Base-by-base conservation (phyloP, 2,113 vertebrate species). In the Oncorhynchus mykiss region DNA sequence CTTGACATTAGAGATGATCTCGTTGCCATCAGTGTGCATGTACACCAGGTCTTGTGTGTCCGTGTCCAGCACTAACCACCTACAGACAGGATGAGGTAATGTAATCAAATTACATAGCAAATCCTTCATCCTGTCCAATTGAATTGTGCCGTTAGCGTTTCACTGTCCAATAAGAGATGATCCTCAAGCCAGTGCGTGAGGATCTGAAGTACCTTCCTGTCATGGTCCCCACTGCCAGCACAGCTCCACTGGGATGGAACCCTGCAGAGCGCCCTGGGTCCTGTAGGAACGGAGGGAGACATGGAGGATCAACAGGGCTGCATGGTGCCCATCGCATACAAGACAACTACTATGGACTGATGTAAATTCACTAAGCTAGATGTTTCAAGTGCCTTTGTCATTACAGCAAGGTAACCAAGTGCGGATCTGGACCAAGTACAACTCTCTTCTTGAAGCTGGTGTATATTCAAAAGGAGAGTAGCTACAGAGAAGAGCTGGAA, bases 61-160 rank as follows among this genome's bases (percentile, higher is more conserved):
- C 0, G 95, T 89, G 91, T 98, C 96, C 92, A 98, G 89, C 75
- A 96, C 95, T 84, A 97, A 79, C 95, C 96, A 97, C 85, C 96
- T 97, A 65, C 16, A 69, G 0, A 59, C 75, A 78, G 60, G 51
- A 54, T 54, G 51, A 54, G 51, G n/a, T n/a, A n/a, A 54, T 18
- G 16, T 18, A 18, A 18, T 54, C 51, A 54, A 54, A 14, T 54
- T 54, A 16, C 51, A 54, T 54, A 54, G 5, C 13, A 5, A 54
- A 18, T 14, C 12, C 51, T 18, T 54, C 51, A 54, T 54, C 16
- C 51, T 18, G 51, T 54, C 51, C 16, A 18, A 1, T 5, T 18
- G 0, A 54, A 18, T 4, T 54, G 51, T 14, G 16, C 12, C 5
- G 51, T 54, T 54, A 18, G 13, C 12, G 0, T 54, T 14, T 14